A percentile compares a stretch with the other conserved stretches of the same genome.
phyloP scores from a whole-genome alignment of 1,140 invertebrate genomes.

The Latrodectus geometricus region DNA sequence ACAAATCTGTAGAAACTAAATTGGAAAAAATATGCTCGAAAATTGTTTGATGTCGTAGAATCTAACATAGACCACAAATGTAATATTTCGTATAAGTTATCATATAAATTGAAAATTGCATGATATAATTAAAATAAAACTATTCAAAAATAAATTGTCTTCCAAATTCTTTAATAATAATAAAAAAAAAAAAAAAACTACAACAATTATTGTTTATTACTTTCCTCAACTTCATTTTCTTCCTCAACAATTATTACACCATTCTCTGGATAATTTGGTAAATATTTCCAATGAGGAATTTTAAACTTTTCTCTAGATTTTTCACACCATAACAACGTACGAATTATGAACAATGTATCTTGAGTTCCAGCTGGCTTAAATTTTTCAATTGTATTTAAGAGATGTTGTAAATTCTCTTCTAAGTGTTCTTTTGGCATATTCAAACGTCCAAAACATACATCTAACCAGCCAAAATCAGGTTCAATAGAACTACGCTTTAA shows the following conservation, averaged over 20 bases:
- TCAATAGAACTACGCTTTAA: slow-evolving; percentile 76
- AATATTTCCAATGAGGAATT: slow-evolving; percentile 48
- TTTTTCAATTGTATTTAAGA: slow-evolving; percentile 56
- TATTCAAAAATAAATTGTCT: not conserved
- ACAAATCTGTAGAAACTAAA: too few species aligned
- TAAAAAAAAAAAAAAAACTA: not conserved
- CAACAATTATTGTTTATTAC: not conserved
- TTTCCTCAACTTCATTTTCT: slow-evolving; percentile 2
- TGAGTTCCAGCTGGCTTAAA: slow-evolving; percentile 19
- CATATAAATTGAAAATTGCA: too few species aligned
- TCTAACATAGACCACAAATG: too few species aligned
- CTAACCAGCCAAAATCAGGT: slow-evolving; percentile 77
- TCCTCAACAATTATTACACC: slow-evolving; percentile 21
- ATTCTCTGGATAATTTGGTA: slow-evolving; percentile 54
- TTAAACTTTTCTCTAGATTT: slow-evolving; percentile 46
- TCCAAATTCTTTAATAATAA: not conserved
- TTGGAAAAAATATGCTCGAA: too few species aligned
- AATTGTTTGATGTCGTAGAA: too few species aligned
- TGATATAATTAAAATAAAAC: not conserved
- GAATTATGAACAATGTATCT: slow-evolving; percentile 21
- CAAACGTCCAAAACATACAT: slow-evolving; percentile 78
- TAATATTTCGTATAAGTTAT: too few species aligned
- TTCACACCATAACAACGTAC: slow-evolving; percentile 36
- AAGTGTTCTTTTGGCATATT: slow-evolving; percentile 78
- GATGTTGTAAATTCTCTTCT: slow-evolving; percentile 76